phyloP scores from a whole-genome alignment of 1,140 invertebrate genomes.

The Trichomalopsis sarcophagae region DNA sequence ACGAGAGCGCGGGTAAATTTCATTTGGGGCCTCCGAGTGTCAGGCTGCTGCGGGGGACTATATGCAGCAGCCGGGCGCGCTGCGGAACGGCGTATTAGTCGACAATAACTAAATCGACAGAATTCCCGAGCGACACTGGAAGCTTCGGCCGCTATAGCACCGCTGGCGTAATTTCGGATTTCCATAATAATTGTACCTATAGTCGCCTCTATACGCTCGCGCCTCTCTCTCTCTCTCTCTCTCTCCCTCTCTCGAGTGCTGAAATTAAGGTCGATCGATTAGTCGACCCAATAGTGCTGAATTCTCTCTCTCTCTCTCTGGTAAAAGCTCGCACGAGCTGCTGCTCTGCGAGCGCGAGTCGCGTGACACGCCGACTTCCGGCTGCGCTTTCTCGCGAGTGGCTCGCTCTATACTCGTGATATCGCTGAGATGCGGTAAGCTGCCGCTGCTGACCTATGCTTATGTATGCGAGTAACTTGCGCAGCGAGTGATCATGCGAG shows the following conservation, averaged over 20 bases:
- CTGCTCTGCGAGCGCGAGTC: background rate
- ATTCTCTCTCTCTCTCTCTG: background rate
- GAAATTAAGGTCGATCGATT: conserved; percentile 48
- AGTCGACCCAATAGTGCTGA: background rate
- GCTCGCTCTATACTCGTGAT: too few species aligned
- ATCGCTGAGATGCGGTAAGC: too few species aligned
- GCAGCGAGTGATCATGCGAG: too few species aligned
- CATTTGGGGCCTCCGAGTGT: too few species aligned
- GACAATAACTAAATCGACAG: conserved; percentile 38
- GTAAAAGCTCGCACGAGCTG: background rate
- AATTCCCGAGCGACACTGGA: background rate
- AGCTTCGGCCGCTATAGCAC: background rate
- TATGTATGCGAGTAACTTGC: too few species aligned
- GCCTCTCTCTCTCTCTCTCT: background rate
- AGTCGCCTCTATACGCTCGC: background rate
- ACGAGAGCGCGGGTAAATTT: too few species aligned
- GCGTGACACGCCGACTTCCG: conserved; percentile 35
- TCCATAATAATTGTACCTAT: conserved; percentile 35
- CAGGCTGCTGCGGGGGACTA: too few species aligned
- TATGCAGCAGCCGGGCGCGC: too few species aligned
- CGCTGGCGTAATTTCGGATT: conserved; percentile 30
- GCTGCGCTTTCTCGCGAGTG: conserved; percentile 9
- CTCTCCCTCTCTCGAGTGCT: conserved; percentile 6
- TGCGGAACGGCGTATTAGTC: conserved; percentile 7
- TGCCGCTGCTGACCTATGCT: too few species aligned